Conservation (phyloP, 1,140 invertebrate species). For the Thereuonema tuberculata region DNA sequence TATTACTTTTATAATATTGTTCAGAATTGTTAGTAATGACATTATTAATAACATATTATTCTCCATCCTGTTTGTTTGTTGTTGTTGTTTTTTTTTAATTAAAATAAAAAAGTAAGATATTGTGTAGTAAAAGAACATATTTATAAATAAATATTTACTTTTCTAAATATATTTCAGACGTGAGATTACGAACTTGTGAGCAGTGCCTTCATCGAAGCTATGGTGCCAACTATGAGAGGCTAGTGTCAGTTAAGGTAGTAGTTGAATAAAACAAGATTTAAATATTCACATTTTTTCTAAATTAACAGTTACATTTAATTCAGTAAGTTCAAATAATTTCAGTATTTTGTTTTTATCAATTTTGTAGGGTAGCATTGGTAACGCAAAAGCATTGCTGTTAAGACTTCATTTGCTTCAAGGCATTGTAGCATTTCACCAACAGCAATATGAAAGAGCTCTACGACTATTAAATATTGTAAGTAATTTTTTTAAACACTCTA, state of each 20-base stretch:
- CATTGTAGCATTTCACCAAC: slow-evolving; percentile 57
- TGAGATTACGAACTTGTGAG: slow-evolving; percentile 48
- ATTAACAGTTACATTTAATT: background rate
- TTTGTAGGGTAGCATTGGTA: slow-evolving; percentile 39
- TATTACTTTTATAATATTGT: too few relatives aligned
- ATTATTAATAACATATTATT: too few relatives aligned
- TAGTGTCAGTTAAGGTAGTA: too few relatives aligned
- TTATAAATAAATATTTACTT: too few relatives aligned
- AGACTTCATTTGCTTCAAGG: slow-evolving; percentile 61
- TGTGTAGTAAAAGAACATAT: too few relatives aligned
- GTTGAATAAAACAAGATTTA: background rate
- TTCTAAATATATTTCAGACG: too few relatives aligned
- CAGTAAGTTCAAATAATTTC: background rate
- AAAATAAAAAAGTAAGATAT: too few relatives aligned
- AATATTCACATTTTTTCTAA: background rate
- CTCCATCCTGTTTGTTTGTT: too few relatives aligned
- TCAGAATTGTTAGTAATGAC: too few relatives aligned
- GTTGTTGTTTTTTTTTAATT: too few relatives aligned
- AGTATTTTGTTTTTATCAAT: background rate
- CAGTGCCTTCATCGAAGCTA: slow-evolving; percentile 50
- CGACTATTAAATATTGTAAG: slow-evolving; percentile 34
- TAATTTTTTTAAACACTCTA: too few relatives aligned
- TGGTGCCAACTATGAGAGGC: slow-evolving; percentile 49
- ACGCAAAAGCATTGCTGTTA: slow-evolving; percentile 54
- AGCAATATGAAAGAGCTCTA: slow-evolving; percentile 43